Base-by-base conservation (phyloP, 2,113 vertebrate species). In the Clarias macrocephalus region DNA sequence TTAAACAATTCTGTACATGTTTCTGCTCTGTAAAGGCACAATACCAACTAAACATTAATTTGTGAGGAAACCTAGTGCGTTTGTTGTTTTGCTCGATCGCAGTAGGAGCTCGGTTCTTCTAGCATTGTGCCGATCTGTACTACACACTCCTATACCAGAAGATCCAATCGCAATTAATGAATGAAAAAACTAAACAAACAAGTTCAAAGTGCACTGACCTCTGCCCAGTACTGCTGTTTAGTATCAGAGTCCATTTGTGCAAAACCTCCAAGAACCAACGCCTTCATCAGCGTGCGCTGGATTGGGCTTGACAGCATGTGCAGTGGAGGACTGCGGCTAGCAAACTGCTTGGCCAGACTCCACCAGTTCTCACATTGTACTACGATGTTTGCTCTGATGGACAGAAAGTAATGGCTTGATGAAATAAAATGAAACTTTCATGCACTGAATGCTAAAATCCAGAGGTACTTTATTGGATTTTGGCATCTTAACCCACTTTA, bases 281-380 rank as follows among this genome's bases (percentile, higher is more conserved):
- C 98, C 91, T 99, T 99, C 98, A 99, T 99, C 91, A 99, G 94
- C 0, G 97, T 96, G 90, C 98, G 95, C 91, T 99, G 98, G 87
- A 99, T 97, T 16, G 97, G 95, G 92, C 98, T 99, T 91, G 98
- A 98, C 90, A 99, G 94, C 92, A 97, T 96, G 91, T 98, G 96
- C 89, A 99, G 96, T 23, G 98, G 98, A 9, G 98, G 98, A 87
- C 96, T 98, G 92, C 98, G 95, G 86, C 95, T 97, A 85, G 98
- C 97, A 92, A 99, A 99, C 91, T 98, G 98, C 93, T 99, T 99
- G 4, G 98, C 98, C 94, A 99, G 94, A 91, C 95, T 99, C 98
- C 98, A 99, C 98, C 98, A 99, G 91, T 97, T 98, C 94, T 99
- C 98, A 93, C 98, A 99, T 86, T 99, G 97, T 70, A 99, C 97